phyloP scores from a whole-genome alignment of 2,113 vertebrate genomes.

The Leuciscus idus region DNA sequence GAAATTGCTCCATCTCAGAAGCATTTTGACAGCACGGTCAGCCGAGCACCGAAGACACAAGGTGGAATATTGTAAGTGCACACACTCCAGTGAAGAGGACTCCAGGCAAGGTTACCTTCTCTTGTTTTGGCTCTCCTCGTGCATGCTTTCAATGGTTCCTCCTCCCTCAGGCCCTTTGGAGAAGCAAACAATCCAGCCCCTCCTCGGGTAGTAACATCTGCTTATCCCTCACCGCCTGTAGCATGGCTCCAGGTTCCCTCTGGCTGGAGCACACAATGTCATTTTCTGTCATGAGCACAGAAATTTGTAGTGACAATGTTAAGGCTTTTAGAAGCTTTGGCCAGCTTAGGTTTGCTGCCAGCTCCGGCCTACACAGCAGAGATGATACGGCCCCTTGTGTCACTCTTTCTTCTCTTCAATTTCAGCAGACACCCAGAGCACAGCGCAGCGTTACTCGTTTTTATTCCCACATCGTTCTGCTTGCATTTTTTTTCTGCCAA shows the following conservation, averaged over 20 bases:
- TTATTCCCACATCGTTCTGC: conserved; percentile 33
- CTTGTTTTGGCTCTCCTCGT: conserved; percentile 75
- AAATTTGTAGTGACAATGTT: conserved; percentile 81
- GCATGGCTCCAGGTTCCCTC: conserved; percentile 77
- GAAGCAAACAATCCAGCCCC: conserved; percentile 62
- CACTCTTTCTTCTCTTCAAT: conserved; percentile 49
- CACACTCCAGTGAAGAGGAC: conserved; percentile 56
- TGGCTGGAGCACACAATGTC: conserved; percentile 79
- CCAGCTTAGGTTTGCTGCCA: conserved; percentile 61
- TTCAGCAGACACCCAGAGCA: conserved; percentile 49
- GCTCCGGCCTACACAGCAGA: conserved; percentile 58
- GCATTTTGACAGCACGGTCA: conserved; percentile 14
- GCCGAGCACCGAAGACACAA: conserved; percentile 13
- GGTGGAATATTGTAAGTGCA: conserved; percentile 39
- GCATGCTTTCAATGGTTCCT: conserved; percentile 70
- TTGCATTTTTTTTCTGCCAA: conserved; percentile 14
- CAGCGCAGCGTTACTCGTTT: conserved; percentile 33
- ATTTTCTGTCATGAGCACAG: conserved; percentile 80
- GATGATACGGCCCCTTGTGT: conserved; percentile 59
- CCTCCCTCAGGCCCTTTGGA: conserved; percentile 62
- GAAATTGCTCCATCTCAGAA: background rate
- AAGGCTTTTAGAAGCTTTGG: conserved; percentile 68
- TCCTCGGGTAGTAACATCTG: conserved; percentile 80
- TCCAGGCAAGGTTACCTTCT: conserved; percentile 78
- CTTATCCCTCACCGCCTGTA: conserved; percentile 78